Percentiles rank a stretch among this genome's conserved stretches.
phyloP scores from a whole-genome alignment of 1,140 invertebrate species.

The Cotesia vestalis region DNA sequence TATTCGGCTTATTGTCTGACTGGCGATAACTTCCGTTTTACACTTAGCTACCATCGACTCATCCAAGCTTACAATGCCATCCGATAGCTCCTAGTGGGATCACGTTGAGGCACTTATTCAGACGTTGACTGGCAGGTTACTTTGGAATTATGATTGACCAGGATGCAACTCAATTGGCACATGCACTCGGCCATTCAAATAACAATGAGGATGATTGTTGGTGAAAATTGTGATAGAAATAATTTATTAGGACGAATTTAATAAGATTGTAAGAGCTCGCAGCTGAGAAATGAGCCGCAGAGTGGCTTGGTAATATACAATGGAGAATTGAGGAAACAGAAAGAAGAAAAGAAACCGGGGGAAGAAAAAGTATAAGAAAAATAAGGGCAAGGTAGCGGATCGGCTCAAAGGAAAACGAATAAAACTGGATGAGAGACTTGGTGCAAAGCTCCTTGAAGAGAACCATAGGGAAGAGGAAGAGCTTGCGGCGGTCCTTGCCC shows the following conservation, averaged over 20 bases:
- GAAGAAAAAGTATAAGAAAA: conserved; percentile 36
- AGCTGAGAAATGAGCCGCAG: conserved; percentile 59
- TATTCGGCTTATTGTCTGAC: conserved; percentile 51
- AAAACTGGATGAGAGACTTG: conserved; percentile 20
- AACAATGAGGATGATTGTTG: too few relatives aligned
- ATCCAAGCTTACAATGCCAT: too few relatives aligned
- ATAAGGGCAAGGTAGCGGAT: conserved; percentile 15
- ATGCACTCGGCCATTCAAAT: too few relatives aligned
- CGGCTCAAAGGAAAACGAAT: conserved; percentile 18
- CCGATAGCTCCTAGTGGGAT: background rate
- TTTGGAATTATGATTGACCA: too few relatives aligned
- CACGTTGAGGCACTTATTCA: too few relatives aligned
- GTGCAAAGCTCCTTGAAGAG: conserved; percentile 24
- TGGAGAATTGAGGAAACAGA: conserved; percentile 33
- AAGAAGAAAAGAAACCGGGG: conserved; percentile 54
- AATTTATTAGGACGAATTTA: conserved; percentile 13
- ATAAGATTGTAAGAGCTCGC: conserved; percentile 52
- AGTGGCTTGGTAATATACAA: conserved; percentile 16
- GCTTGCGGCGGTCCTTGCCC: conserved; percentile 67
- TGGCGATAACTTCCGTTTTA: conserved; percentile 53
- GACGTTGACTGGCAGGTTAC: too few relatives aligned
- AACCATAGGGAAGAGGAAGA: conserved; percentile 43
- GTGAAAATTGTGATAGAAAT: conserved; percentile 13
- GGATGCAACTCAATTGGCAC: too few relatives aligned
- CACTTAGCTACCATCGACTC: conserved; percentile 7